A percentile compares a stretch with the other conserved stretches of the same genome.
Conservation (phyloP, 2,888 invertebrate genomes). For the Idaea biselata region DNA sequence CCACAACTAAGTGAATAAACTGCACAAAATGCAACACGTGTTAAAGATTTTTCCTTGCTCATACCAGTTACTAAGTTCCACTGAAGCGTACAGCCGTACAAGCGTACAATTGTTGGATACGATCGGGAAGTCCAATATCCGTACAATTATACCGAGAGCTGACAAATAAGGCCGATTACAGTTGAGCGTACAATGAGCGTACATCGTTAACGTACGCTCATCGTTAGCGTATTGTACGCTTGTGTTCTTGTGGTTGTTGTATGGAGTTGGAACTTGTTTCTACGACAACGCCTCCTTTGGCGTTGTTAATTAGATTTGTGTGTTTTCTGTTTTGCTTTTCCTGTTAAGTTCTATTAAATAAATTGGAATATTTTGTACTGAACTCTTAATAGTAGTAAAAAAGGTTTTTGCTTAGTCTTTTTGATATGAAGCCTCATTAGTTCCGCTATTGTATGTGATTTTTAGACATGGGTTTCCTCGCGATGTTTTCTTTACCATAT, state of each 20-base stretch:
- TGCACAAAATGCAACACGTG: background rate
- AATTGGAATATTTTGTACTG: no score
- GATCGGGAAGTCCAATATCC: background rate
- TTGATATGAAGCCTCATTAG: no score
- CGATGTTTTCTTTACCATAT: no score
- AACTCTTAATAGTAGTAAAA: no score
- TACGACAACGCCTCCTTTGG: background rate
- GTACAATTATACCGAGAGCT: constrained; percentile 1
- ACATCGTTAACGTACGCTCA: background rate
- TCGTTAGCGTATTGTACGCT: background rate
- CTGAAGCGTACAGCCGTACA: background rate
- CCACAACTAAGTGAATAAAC: no score
- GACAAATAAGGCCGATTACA: constrained; percentile 1
- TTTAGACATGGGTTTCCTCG: no score
- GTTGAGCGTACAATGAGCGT: background rate
- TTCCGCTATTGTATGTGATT: no score
- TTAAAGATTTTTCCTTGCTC: background rate
- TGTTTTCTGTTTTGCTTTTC: background rate
- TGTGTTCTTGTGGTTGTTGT: background rate
- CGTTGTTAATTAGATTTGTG: background rate
- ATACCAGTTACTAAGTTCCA: background rate
- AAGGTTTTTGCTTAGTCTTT: no score
- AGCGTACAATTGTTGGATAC: background rate
- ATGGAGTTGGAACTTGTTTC: background rate
- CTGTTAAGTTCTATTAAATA: no score